These are phyloP conservation scores for Apocheima hispidaria DNA, from an alignment of 2,888 invertebrate genomes.

Conservation along the genomic window DNA sequence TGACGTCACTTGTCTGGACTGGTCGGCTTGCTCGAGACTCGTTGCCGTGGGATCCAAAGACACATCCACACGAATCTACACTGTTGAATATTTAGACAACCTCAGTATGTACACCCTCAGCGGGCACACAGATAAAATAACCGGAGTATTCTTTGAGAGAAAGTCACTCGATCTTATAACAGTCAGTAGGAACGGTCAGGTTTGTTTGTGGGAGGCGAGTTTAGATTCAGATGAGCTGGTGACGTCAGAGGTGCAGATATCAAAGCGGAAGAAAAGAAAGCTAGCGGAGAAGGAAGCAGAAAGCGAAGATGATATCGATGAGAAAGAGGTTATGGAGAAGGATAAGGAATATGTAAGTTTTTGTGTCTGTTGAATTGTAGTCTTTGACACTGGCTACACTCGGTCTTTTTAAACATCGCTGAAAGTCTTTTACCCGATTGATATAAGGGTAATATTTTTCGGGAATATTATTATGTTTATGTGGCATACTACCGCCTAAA, in stretches of 20 bases:
- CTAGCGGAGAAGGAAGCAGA: slow-evolving; percentile 73
- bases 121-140: slow-evolving; percentile 94
- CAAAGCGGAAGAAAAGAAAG: slow-evolving; percentile 79
- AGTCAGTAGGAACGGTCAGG: slow-evolving; percentile 93
- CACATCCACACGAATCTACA: slow-evolving; percentile 93
- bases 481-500: too few relatives aligned
- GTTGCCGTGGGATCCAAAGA: slow-evolving; percentile 97
- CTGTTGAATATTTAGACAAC: slow-evolving; percentile 90
- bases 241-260: slow-evolving; percentile 79
- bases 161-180: slow-evolving; percentile 94
- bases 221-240: slow-evolving; percentile 90
- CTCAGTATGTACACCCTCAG: slow-evolving; percentile 92
- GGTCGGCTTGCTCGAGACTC: slow-evolving; percentile 96
- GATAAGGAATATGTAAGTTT: slow-evolving; percentile 78
- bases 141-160: slow-evolving; percentile 95
- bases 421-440: too few relatives aligned
- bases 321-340: slow-evolving; percentile 85
- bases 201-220: slow-evolving; percentile 93
- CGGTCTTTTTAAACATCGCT: too few relatives aligned
- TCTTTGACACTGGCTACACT: too few relatives aligned
- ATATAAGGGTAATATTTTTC: too few relatives aligned
- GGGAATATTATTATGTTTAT: too few relatives aligned
- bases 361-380: neutral
- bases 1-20: slow-evolving; percentile 94
- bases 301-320: slow-evolving; percentile 89